phyloP scores from a whole-genome alignment of 2,888 invertebrate genomes.

The Cheilosia vernalis region DNA sequence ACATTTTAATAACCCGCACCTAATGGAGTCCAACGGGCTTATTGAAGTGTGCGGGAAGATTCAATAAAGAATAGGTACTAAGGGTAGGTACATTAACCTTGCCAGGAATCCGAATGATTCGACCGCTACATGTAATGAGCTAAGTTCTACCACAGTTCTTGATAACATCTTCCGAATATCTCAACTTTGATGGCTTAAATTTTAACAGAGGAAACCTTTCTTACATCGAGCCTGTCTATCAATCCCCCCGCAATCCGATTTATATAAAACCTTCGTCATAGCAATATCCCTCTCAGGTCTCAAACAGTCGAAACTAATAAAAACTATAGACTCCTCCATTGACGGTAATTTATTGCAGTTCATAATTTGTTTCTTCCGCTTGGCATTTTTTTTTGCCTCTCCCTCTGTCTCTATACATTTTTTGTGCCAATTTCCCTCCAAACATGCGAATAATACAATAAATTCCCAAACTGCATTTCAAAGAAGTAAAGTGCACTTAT shows the following conservation, averaged over 20 bases:
- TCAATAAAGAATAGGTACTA: too few relatives aligned
- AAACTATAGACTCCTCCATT: constrained; percentile 38
- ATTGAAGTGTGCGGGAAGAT: too few relatives aligned
- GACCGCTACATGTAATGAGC: too few relatives aligned
- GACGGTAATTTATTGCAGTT: constrained; percentile 61
- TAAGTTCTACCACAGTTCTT: too few relatives aligned
- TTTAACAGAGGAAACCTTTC: neutral
- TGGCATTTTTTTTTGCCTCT: constrained; percentile 8
- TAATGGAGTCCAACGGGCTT: too few relatives aligned
- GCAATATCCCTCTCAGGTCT: neutral
- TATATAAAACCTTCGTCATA: neutral
- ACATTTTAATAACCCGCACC: too few relatives aligned
- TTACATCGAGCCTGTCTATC: neutral
- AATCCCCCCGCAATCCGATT: neutral
- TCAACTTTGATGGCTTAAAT: neutral
- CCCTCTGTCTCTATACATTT: neutral
- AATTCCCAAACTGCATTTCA: constrained; percentile 58
- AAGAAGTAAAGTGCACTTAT: constrained; percentile 67
- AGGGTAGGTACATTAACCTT: too few relatives aligned
- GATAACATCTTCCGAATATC: too few relatives aligned
- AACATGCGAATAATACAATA: constrained; percentile 64
- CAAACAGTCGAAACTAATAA: constrained; percentile 26
- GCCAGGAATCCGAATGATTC: too few relatives aligned
- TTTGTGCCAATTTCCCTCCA: constrained; percentile 57
- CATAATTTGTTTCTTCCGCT: constrained; percentile 56